phyloP scores from a whole-genome alignment of 2,888 invertebrate species.

The Mechanitis mazaeus region DNA sequence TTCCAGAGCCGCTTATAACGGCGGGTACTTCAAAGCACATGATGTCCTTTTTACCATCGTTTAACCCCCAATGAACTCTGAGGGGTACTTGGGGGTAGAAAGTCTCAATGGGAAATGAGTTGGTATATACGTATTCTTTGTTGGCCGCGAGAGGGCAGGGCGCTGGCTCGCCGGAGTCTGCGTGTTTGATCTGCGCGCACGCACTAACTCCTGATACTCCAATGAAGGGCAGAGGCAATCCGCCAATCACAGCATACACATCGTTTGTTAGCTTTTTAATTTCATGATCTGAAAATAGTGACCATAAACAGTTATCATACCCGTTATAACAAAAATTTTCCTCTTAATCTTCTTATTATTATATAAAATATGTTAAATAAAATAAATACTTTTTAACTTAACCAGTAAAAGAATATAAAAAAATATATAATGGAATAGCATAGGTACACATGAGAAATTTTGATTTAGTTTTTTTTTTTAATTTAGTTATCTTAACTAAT shows the following conservation, averaged over 20 bases:
- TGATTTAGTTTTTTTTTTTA: too few species aligned
- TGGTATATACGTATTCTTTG: constrained; percentile 81
- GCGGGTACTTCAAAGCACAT: constrained; percentile 82
- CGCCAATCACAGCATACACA: constrained; percentile 71
- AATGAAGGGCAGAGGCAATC: constrained; percentile 81
- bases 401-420: too few species aligned
- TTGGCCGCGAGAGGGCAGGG: constrained; percentile 81
- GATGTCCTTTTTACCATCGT: constrained; percentile 59
- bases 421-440: too few species aligned
- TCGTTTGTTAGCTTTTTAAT: constrained; percentile 70
- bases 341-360: too few species aligned
- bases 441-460: too few species aligned
- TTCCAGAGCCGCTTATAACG: constrained; percentile 51
- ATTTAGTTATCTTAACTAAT: too few species aligned
- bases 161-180: constrained; percentile 67
- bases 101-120: constrained; percentile 66
- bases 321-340: too few species aligned
- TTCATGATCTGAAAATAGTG: constrained; percentile 57
- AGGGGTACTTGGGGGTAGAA: constrained; percentile 68
- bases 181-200: constrained; percentile 67
- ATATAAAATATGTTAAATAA: too few species aligned
- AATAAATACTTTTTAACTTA: too few species aligned
- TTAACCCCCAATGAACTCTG: constrained; percentile 79
- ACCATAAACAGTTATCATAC: too few species aligned
- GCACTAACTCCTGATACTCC: constrained; percentile 82